Conservation (phyloP, 2,113 vertebrate species). For the Sigmodon hispidus region DNA sequence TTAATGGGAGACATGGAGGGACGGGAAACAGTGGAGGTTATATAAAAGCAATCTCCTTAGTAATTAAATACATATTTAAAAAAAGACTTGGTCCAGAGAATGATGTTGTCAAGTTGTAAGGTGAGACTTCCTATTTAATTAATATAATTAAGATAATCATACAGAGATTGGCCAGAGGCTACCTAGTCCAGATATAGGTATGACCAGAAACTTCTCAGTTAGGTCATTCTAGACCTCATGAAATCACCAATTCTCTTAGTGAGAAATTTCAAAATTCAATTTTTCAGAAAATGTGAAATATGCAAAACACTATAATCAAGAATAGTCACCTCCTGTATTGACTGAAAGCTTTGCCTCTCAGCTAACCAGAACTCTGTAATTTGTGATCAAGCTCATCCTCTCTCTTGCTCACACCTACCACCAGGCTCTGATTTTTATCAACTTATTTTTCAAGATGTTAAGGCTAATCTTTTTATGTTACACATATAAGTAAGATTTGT, state of each 20-base stretch:
- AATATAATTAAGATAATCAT: background rate
- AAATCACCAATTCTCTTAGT: background rate
- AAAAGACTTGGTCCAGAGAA: too few relatives aligned
- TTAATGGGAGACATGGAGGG: too few relatives aligned
- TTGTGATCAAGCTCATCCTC: accelerated
- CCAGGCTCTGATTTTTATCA: background rate
- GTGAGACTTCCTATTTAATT: background rate
- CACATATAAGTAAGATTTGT: background rate
- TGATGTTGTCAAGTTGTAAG: background rate
- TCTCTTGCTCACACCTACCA: background rate
- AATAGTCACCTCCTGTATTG: background rate
- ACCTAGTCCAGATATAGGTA: background rate
- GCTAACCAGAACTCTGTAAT: background rate
- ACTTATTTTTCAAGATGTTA: background rate
- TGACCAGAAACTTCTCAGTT: too few relatives aligned
- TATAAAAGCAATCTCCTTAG: too few relatives aligned
- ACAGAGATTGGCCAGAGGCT: background rate
- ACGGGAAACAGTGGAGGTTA: too few relatives aligned
- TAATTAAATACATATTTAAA: too few relatives aligned
- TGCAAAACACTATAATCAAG: background rate
- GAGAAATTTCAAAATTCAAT: background rate
- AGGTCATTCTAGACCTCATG: background rate
- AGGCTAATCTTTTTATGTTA: background rate
- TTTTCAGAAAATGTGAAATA: background rate
- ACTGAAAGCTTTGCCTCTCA: background rate